phyloP scores from a whole-genome alignment of 2,797 vertebrate genomes.

The Choloepus didactylus region DNA sequence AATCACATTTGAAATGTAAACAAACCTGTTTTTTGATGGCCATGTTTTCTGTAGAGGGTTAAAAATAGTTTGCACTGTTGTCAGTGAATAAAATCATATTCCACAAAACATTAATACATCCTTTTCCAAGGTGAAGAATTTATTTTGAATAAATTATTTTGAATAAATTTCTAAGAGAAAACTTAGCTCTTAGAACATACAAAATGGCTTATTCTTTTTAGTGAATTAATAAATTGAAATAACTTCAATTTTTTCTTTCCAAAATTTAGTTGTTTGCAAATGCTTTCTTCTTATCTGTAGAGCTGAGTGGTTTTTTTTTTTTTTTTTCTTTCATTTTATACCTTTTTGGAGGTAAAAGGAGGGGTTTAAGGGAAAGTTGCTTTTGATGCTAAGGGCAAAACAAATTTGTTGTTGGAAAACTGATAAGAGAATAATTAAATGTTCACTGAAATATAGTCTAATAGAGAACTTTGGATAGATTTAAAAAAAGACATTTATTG shows the following conservation, averaged over 20 bases:
- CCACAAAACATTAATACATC: neutral
- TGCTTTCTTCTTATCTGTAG: slow-evolving; percentile 6
- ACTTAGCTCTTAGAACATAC: neutral
- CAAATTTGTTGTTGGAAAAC: neutral
- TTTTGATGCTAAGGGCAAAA: neutral
- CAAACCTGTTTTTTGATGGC: neutral
- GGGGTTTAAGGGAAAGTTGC: neutral
- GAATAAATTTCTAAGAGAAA: neutral
- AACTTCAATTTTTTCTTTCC: neutral
- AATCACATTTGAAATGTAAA: slow-evolving; percentile 49
- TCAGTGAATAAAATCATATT: slow-evolving; percentile 38
- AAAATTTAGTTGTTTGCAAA: slow-evolving; percentile 15
- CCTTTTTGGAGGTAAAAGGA: neutral
- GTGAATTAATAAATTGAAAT: slow-evolving; percentile 52
- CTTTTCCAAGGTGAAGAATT: neutral
- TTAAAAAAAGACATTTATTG: neutral
- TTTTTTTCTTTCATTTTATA: neutral
- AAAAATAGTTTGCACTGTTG: neutral
- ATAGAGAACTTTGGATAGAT: neutral
- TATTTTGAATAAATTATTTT: neutral
- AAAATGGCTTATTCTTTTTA: neutral
- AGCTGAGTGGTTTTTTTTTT: neutral
- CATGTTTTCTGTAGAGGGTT: slow-evolving; percentile 18
- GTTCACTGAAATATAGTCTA: neutral
- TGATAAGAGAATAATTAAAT: neutral